A percentile compares a stretch with the other conserved stretches of the same genome.
phyloP scores from a whole-genome alignment of 2,113 vertebrate species.

The Lycocorax pyrrhopterus region DNA sequence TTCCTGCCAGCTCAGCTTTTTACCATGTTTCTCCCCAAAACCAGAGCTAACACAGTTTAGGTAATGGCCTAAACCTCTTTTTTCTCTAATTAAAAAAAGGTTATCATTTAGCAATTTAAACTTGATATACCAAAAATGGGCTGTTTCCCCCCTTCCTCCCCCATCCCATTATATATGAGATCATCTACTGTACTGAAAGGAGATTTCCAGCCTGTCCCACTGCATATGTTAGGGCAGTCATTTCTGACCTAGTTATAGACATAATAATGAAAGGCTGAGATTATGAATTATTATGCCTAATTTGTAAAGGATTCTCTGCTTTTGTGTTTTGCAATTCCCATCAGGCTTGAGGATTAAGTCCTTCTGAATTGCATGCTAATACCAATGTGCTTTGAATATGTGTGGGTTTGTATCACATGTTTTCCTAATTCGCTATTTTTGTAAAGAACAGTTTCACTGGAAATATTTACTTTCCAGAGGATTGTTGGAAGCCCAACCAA shows the following conservation, averaged over 20 bases:
- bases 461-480: constrained; percentile 24
- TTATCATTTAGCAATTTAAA: neutral
- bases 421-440: constrained; percentile 37
- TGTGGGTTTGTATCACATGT: neutral
- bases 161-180: neutral
- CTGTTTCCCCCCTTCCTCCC: neutral
- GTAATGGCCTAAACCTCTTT: neutral
- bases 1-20: neutral
- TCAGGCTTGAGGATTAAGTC: constrained; percentile 30
- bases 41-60: neutral
- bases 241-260: constrained; percentile 56
- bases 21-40: neutral
- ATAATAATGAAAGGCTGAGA: constrained; percentile 22
- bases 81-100: neutral
- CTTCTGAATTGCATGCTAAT: constrained; percentile 27
- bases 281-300: constrained; percentile 56
- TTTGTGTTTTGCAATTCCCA: constrained; percentile 46
- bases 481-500: neutral
- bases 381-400: constrained; percentile 30
- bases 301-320: constrained; percentile 59
- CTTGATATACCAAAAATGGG: neutral
- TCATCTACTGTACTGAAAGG: neutral
- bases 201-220: neutral
- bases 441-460: constrained; percentile 10
- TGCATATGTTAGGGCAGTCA: neutral